Evolutionary conservation across 2,797 vertebrate genomes (phyloP).

Genomic region (Phalanger gymnotis): DNA sequence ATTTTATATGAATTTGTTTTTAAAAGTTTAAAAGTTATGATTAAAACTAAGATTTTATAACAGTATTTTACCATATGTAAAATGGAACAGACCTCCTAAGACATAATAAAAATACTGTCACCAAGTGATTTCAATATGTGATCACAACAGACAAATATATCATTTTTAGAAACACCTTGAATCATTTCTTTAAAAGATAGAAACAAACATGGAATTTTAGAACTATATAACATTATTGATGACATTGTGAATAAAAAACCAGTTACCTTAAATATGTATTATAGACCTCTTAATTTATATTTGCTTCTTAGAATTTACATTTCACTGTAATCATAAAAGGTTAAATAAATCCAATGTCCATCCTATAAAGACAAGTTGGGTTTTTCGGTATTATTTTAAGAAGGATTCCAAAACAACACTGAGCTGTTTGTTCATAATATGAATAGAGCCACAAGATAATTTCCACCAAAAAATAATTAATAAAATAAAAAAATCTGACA

Average conservation of each 20-base stretch:
- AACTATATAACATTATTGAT: conserved; percentile 70
- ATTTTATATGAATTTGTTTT: conserved; percentile 53
- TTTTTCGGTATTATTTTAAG: not conserved
- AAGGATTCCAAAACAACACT: not conserved
- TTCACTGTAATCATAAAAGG: conserved; percentile 76
- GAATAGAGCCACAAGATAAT: conserved; percentile 24
- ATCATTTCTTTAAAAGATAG: conserved; percentile 5
- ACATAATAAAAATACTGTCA: not conserved
- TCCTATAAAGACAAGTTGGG: conserved; percentile 71
- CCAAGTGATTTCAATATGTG: conserved; percentile 40
- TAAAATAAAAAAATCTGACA: conserved; percentile 31
- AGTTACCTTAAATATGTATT: conserved; percentile 74
- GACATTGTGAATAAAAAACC: conserved; percentile 75
- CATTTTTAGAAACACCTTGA: not conserved
- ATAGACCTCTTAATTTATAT: conserved; percentile 77
- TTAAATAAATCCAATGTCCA: conserved; percentile 75
- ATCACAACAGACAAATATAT: conserved; percentile 27
- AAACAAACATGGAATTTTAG: conserved; percentile 20
- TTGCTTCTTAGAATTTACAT: conserved; percentile 65
- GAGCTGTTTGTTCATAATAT: not conserved
- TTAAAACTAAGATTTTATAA: conserved; percentile 39
- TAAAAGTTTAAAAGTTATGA: conserved; percentile 18
- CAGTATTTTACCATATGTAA: conserved; percentile 1
- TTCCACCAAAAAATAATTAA: not conserved
- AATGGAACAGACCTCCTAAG: not conserved